These are phyloP conservation scores for Acrossocheilus wenchowensis DNA, from an alignment of 2,797 vertebrate species.

Conservation along the genomic window DNA sequence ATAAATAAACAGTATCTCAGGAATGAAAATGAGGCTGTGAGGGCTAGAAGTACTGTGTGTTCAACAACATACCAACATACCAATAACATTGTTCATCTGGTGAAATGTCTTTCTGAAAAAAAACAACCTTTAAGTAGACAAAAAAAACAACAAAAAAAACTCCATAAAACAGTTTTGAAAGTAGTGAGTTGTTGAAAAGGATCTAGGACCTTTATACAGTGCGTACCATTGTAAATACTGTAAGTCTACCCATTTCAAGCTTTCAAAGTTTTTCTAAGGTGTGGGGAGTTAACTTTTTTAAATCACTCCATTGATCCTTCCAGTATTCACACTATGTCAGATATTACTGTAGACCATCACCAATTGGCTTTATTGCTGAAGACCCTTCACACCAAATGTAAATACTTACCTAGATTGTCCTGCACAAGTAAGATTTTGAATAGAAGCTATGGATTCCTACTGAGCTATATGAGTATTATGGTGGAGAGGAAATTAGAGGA, in stretches of 20 bases:
- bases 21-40: no score
- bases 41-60: no score
- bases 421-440: not conserved
- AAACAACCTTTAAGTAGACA: no score
- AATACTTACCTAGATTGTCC: not conserved
- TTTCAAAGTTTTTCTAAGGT: not conserved
- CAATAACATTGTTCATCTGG: no score
- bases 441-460: not conserved
- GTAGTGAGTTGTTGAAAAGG: no score
- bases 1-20: no score
- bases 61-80: no score
- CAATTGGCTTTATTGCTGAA: not conserved
- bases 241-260: not conserved
- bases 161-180: no score
- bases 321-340: not conserved
- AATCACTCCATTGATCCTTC: not conserved
- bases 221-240: no score
- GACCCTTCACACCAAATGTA: not conserved
- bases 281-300: not conserved
- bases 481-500: not conserved
- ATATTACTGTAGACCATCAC: not conserved
- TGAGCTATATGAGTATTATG: not conserved
- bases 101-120: no score
- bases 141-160: no score
- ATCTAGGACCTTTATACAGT: no score